Conservation (phyloP, 2,113 vertebrate genomes). For the Myrmecophaga tridactyla region DNA sequence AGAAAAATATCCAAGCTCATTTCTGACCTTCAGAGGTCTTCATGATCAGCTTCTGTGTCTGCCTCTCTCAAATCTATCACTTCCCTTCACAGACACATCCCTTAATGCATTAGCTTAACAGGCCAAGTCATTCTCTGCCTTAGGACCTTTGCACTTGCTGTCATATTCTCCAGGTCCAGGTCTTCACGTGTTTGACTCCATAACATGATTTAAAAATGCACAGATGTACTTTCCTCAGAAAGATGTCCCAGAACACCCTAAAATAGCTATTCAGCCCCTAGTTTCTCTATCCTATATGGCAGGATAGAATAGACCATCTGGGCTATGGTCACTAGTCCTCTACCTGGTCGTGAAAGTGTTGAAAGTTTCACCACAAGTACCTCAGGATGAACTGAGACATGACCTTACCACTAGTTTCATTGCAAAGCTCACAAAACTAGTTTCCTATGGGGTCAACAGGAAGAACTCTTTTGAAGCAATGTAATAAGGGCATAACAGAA, state of each 20-base stretch:
- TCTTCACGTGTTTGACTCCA: not conserved
- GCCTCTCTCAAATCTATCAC: not conserved
- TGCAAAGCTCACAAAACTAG: too few relatives aligned
- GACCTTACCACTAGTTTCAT: too few relatives aligned
- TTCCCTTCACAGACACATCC: fast-evolving
- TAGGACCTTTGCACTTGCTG: not conserved
- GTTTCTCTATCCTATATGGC: not conserved
- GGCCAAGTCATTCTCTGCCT: not conserved
- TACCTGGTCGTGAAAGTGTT: too few relatives aligned
- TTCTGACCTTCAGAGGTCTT: not conserved
- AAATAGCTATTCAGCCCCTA: too few relatives aligned
- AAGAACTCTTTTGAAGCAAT: too few relatives aligned
- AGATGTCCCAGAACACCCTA: not conserved
- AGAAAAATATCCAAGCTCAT: not conserved
- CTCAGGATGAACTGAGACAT: too few relatives aligned
- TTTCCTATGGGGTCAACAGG: too few relatives aligned
- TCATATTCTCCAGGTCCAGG: not conserved
- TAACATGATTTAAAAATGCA: not conserved
- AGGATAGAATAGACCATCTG: too few relatives aligned
- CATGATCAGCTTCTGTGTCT: not conserved
- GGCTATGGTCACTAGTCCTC: too few relatives aligned
- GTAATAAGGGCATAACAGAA: too few relatives aligned
- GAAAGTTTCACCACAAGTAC: too few relatives aligned
- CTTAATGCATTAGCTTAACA: not conserved
- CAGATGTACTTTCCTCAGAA: not conserved